Base-by-base conservation (phyloP, 2,888 invertebrate genomes). In the Lasioglossum vierecki region DNA sequence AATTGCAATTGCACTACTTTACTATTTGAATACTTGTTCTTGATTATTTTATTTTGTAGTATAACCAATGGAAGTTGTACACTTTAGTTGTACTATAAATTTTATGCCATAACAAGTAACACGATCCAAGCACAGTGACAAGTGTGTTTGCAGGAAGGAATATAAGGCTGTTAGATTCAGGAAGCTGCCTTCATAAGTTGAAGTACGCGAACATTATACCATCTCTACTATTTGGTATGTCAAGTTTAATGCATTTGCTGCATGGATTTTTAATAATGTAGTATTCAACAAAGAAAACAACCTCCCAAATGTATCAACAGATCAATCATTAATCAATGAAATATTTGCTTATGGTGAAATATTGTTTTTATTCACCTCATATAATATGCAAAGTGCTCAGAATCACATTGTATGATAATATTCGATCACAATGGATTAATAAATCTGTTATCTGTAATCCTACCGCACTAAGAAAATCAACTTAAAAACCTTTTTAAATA, bases 331-430 rank as follows among this genome's bases (percentile, higher is more conserved):
- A 93, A 93, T 94, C 91, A 95, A 95, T 94, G 92, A 95, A 94
- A 93, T 93, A 94, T 94, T 93, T 94, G 93, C 91, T 92, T 92
- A 88, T 92, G 91, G 93, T 94, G 93, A 94, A 94, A 90, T 92
- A 94, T 88, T 92, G 84, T 92, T 94, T 95, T 95, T 95, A 95
- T 95, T 95, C 95, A 95, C 95, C 94, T 94, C 92, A 93, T 92
- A 93, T 92, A 92, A 92, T 90, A 91, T 92, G 93, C 90, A 93
- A 93, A 94, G 92, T 94, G 93, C 91, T 91, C 83, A 92, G 91
- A 92, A 90, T 94, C 93, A 95, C 94, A 95, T 93, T 90, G 80
- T 91, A 91, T 80, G 89, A 90, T 91, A 90, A 89, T 88, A 91
- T 85, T 90, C 87, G 60, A 79, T 89, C 91, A 88, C 80, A 90